Evolutionary conservation across 1,140 invertebrate species (phyloP).

Genomic region (Temnothorax nylanderi): DNA sequence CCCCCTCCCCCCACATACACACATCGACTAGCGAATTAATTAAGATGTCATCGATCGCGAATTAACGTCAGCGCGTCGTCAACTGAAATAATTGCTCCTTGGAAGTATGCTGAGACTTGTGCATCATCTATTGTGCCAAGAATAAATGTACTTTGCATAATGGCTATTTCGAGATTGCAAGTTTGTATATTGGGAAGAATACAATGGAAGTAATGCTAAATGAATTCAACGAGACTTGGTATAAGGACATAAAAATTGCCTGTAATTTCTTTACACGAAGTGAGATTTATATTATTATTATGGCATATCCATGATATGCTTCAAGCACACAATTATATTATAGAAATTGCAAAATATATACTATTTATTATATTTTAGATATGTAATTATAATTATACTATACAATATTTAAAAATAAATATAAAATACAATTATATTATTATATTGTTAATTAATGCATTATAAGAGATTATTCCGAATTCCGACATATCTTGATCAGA

Average conservation of each 20-base stretch:
- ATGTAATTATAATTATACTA: not conserved
- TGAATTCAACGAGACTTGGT: not conserved
- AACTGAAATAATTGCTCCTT: not conserved
- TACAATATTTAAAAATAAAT: not conserved
- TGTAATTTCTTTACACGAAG: not conserved
- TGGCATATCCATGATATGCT: not conserved
- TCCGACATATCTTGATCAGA: not conserved
- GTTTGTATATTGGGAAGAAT: not conserved
- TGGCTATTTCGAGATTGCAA: not conserved
- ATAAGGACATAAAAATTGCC: not conserved
- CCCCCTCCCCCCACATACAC: too few species aligned
- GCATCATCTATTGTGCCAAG: not conserved
- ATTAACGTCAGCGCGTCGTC: not conserved
- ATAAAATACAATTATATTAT: not conserved
- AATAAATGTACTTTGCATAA: conserved; percentile 26
- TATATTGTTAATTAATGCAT: not conserved
- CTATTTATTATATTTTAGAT: not conserved
- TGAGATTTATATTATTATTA: not conserved
- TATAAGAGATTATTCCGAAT: not conserved
- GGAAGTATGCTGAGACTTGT: not conserved
- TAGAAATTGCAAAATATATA: conserved; percentile 16
- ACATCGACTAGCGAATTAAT: not conserved
- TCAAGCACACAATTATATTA: not conserved
- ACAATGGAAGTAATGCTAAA: not conserved
- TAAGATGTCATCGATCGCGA: not conserved